Base-by-base conservation (phyloP, 2,113 vertebrate genomes). In the Nyctibius bracteatus region DNA sequence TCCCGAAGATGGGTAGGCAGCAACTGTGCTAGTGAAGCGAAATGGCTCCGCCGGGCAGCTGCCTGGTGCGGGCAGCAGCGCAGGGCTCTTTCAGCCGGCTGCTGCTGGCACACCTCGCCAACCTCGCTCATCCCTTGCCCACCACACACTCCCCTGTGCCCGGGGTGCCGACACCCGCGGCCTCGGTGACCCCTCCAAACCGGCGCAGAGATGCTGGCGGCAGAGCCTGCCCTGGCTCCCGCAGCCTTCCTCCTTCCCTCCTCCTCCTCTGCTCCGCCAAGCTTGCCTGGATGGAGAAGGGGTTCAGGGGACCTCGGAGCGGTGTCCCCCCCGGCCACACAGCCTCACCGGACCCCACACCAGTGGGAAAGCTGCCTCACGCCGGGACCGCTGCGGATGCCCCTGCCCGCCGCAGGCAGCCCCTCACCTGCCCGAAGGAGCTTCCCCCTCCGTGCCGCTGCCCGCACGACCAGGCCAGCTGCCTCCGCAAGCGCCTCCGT, bases 31-130 rank as follows among this genome's bases (percentile, higher is more conserved):
- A 16, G 39, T 2, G 35, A 81, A 92, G 79, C 7, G 91, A 97
- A 94, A 95, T 93, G 94, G 94, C 92, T 92, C 54, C 65, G 6
- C 3, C 19, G 55, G 92, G 67, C 83, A 94, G 78, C 88, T 84
- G 93, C 68, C 54, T 4, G 61, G 22, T 10, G 49, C 28, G 12
- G 86, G 62, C 30, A 74, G 78, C 66, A 72, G 15, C 33, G 7
- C 68, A 72, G 63, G 5, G 9, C 57, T 39, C 68, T 2, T 18
- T 13, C 44, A 59, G 57, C 37, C 14, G 2, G 54, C 7, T 5
- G 71, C 30, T 70, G 51, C 91, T 22, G 1, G 31, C 54, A 12
- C 43, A 43, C 58, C 46, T 37, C 25, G 8, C 13, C 4, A 20
- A 30, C 52, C 75, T 44, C 31, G 5, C 31, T 44, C 12, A 11